Conservation (phyloP, 1,140 invertebrate species). For the Drosophila dunni region DNA sequence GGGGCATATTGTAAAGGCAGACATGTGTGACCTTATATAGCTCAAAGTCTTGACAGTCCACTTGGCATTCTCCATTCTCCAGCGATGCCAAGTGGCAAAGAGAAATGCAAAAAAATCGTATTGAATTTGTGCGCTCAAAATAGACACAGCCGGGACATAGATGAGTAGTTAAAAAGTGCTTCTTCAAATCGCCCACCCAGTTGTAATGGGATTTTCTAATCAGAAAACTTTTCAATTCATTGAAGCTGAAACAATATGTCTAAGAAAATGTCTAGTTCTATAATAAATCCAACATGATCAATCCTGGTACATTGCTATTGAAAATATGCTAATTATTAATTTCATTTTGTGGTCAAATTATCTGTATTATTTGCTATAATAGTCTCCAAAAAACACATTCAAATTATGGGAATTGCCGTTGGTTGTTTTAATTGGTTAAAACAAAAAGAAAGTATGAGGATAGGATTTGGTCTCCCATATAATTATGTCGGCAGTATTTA, state of each 20-base stretch:
- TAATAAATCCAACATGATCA: too few relatives aligned
- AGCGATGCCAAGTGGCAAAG: conserved; percentile 31
- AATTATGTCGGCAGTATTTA: conserved; percentile 48
- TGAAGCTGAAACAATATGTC: too few relatives aligned
- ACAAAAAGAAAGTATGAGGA: neutral
- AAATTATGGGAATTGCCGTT: neutral
- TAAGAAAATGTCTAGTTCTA: too few relatives aligned
- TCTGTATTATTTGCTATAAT: conserved; percentile 4
- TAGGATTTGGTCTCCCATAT: conserved; percentile 25
- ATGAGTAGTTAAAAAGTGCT: conserved; percentile 23
- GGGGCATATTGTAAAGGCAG: conserved; percentile 70
- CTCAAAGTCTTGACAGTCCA: conserved; percentile 54
- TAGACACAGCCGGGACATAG: conserved; percentile 43
- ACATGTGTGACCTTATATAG: conserved; percentile 78
- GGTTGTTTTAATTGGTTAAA: neutral
- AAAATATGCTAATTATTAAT: neutral
- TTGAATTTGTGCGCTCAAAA: conserved; percentile 53
- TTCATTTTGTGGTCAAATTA: neutral
- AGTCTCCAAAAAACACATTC: neutral
- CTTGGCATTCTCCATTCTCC: conserved; percentile 62
- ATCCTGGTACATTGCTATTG: neutral
- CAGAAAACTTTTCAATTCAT: neutral
- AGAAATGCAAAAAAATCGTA: conserved; percentile 66
- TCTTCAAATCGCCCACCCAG: conserved; percentile 2
- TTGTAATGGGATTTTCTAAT: neutral